Conservation (phyloP, 2,113 vertebrate species). For the Semnornis frantzii region DNA sequence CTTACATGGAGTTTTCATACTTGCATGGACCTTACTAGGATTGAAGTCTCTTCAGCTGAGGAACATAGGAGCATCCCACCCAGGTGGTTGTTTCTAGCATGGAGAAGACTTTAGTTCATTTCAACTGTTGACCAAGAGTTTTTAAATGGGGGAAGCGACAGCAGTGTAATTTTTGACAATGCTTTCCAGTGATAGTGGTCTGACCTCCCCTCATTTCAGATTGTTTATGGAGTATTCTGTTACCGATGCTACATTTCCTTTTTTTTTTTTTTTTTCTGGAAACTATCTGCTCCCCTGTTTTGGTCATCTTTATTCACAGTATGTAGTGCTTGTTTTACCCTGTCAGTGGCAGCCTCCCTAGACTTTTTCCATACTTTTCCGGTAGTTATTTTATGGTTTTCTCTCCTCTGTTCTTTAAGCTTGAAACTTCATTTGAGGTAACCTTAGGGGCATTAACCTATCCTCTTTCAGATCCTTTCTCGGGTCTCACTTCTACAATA, state of each 20-base stretch:
- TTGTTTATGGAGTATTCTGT: neutral
- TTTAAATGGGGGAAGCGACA: neutral
- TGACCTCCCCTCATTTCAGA: neutral
- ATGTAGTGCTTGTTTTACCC: neutral
- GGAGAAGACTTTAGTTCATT: fast-evolving
- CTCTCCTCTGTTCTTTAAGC: neutral
- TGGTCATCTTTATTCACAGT: neutral
- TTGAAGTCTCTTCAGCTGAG: neutral
- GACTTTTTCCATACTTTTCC: neutral
- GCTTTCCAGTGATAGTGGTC: neutral
- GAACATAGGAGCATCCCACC: neutral
- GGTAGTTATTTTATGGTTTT: neutral
- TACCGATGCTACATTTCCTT: neutral
- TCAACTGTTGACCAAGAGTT: neutral
- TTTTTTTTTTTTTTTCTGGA: neutral
- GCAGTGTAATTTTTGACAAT: neutral
- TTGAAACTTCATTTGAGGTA: neutral
- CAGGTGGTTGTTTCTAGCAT: neutral
- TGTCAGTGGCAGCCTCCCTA: neutral
- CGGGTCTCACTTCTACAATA: slow-evolving; percentile 28
- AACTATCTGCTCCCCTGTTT: neutral
- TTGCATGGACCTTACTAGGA: neutral
- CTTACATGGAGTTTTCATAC: neutral
- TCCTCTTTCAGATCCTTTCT: slow-evolving; percentile 42
- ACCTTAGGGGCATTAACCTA: slow-evolving; percentile 6